phyloP scores from a whole-genome alignment of 2,797 vertebrate genomes.

The Setipinna tenuifilis region DNA sequence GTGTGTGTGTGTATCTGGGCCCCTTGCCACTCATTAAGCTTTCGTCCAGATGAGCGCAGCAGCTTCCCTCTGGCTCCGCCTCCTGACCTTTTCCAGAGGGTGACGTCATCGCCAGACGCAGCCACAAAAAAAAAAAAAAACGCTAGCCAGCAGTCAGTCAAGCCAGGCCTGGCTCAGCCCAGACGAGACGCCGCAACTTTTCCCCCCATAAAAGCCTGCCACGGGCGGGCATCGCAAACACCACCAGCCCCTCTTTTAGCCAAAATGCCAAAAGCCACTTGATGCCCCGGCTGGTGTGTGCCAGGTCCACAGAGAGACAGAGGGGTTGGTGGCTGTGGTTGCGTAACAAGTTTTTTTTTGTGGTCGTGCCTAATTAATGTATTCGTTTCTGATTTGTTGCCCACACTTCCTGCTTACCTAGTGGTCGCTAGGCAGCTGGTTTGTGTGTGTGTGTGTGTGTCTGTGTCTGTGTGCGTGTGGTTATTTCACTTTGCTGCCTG shows the following conservation, averaged over 20 bases:
- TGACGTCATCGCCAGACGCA: conserved; percentile 31
- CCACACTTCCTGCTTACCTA: neutral
- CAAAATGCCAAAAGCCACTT: neutral
- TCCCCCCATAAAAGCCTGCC: conserved; percentile 41
- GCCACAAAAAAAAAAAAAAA: too few relatives aligned
- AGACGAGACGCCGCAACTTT: conserved; percentile 32
- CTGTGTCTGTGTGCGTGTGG: neutral
- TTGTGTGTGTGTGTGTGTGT: neutral
- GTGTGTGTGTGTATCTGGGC: conserved; percentile 38
- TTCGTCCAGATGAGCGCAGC: conserved; percentile 38
- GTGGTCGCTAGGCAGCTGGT: neutral
- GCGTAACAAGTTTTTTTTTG: neutral
- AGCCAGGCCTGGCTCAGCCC: neutral
- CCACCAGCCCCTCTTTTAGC: neutral
- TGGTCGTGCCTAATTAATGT: neutral
- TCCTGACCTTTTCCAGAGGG: conserved; percentile 43
- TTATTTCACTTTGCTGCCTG: neutral
- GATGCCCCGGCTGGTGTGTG: neutral
- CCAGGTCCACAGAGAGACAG: neutral
- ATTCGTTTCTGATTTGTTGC: neutral
- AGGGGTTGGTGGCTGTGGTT: neutral
- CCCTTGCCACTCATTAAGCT: conserved; percentile 44
- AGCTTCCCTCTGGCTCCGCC: conserved; percentile 29
- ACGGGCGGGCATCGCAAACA: neutral
- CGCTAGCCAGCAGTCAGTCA: conserved; percentile 15